A percentile compares a stretch with the other conserved stretches of the same genome.
Conservation (phyloP, 2,888 invertebrate genomes). For the Melipona bicolor region DNA sequence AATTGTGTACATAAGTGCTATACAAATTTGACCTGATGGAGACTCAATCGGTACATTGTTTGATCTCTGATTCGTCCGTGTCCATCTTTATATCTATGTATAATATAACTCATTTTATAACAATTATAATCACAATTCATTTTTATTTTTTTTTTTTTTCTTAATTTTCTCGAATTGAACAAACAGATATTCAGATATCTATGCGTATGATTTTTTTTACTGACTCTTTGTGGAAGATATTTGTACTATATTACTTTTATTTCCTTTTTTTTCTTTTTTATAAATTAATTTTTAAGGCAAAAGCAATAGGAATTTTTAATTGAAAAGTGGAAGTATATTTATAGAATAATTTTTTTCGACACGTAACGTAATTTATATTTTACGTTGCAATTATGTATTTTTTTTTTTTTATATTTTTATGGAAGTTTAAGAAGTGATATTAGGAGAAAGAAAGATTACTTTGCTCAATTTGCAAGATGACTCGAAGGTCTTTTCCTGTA, state of each 20-base stretch:
- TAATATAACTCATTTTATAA: not conserved
- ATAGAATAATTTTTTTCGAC: not conserved
- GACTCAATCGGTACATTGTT: constrained; percentile 56
- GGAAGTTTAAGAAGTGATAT: constrained; percentile 15
- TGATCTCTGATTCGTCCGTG: constrained; percentile 65
- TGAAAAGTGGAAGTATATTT: not conserved
- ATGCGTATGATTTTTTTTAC: not conserved
- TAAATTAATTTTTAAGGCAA: constrained; percentile 11
- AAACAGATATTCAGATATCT: not conserved
- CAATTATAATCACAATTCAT: not conserved
- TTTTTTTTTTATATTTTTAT: not conserved
- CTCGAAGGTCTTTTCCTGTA: not conserved
- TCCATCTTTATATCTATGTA: constrained; percentile 34
- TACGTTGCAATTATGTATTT: not conserved
- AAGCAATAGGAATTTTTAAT: constrained; percentile 24
- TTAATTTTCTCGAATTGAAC: constrained; percentile 19
- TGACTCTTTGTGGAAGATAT: not conserved
- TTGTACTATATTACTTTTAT: not conserved
- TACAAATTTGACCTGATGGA: constrained; percentile 56
- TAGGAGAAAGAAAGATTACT: not conserved
- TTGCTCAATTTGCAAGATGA: constrained; percentile 2
- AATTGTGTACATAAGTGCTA: constrained; percentile 63
- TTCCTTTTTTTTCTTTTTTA: not conserved
- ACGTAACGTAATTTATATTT: not conserved
- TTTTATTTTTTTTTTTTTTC: not conserved